Conservation (phyloP, 2,888 invertebrate genomes). For the Leptopilina syphax region DNA sequence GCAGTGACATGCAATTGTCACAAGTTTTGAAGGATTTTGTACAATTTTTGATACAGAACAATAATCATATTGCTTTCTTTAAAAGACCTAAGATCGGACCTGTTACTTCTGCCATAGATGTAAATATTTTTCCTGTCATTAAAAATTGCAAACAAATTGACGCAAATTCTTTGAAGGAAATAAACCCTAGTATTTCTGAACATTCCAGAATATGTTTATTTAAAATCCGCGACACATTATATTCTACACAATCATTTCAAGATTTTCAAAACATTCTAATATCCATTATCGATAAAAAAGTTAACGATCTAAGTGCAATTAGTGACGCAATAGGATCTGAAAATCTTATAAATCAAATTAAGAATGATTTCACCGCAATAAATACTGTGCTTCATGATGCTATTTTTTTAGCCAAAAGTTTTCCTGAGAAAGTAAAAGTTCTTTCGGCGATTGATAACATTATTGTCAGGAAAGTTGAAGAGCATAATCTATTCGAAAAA, state of each 20-base stretch:
- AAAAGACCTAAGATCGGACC: slow-evolving; percentile 16
- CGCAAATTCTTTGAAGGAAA: neutral
- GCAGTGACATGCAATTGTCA: neutral
- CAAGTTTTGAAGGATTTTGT: neutral
- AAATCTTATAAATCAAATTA: no score
- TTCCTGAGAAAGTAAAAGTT: neutral
- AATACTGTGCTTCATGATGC: neutral
- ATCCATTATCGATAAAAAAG: no score
- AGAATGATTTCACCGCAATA: neutral
- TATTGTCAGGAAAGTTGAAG: neutral
- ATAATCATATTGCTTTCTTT: slow-evolving; percentile 24
- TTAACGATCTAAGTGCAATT: no score
- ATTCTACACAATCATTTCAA: no score
- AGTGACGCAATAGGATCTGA: no score
- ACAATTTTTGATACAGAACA: neutral
- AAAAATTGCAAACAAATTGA: neutral
- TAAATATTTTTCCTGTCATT: neutral
- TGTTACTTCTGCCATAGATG: neutral
- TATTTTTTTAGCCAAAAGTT: no score
- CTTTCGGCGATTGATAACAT: neutral
- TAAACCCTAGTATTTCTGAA: neutral
- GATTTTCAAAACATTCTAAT: no score
- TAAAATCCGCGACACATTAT: neutral
- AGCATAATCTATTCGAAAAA: neutral
- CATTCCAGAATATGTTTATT: neutral